Evolutionary conservation across 2,888 invertebrate species (phyloP).

Genomic region (Ichneumoninae sp.): DNA sequence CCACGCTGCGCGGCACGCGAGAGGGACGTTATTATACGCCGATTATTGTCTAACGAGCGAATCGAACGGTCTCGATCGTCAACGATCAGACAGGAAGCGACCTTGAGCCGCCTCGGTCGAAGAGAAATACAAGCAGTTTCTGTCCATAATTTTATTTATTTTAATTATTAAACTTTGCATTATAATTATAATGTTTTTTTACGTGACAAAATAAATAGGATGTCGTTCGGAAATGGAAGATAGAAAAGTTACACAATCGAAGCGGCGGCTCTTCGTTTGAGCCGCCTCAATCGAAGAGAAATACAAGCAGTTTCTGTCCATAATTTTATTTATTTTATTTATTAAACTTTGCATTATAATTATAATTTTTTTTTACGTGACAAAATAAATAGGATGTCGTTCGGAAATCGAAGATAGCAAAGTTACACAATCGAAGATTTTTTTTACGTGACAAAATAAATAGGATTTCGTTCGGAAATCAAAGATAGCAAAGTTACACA

Average conservation of each 20-base stretch:
- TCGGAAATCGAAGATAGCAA: no score
- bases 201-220: background rate
- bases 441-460: no score
- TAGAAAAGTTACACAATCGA: background rate
- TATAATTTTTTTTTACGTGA: no score
- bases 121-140: no score
- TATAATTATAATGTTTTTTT: background rate
- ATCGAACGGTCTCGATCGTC: slow-evolving; percentile 6
- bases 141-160: background rate
- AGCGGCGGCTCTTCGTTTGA: background rate
- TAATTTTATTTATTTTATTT: background rate
- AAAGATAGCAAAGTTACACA: no score
- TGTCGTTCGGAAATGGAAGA: background rate
- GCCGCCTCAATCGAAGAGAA: background rate
- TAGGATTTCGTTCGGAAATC: no score
- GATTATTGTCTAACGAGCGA: slow-evolving; percentile 35
- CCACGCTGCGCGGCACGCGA: slow-evolving; percentile 18
- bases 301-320: no score
- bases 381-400: no score
- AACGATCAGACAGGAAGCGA: background rate
- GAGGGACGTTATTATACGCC: slow-evolving; percentile 19
- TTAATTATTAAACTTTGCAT: background rate
- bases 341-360: background rate
- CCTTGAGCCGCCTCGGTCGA: background rate
- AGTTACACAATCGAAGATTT: no score